A percentile compares a stretch with the other conserved stretches of the same genome.
These are phyloP conservation scores for Tetramorium parvispinum DNA, from an alignment of 1,140 invertebrate species.

Conservation along the genomic window DNA sequence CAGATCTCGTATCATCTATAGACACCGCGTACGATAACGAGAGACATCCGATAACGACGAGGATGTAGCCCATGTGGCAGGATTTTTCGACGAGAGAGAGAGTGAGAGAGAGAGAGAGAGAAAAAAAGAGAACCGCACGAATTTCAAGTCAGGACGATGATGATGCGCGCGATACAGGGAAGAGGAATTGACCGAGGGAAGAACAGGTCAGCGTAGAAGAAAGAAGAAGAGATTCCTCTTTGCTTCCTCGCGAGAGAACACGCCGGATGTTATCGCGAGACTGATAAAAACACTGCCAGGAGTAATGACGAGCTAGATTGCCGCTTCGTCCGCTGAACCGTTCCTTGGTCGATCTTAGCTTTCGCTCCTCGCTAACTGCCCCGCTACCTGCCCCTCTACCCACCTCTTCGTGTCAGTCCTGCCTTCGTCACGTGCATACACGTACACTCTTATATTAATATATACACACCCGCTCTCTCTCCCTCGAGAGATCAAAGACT, in stretches of 20 bases:
- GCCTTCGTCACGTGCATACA: slow-evolving; percentile 9
- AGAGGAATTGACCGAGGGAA: slow-evolving; percentile 27
- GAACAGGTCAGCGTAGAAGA: slow-evolving; percentile 34
- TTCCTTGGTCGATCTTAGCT: slow-evolving; percentile 49
- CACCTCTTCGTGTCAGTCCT: slow-evolving; percentile 5
- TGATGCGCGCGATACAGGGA: slow-evolving; percentile 58
- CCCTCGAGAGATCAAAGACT: slow-evolving; percentile 69
- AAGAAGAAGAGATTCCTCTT: slow-evolving; percentile 33
- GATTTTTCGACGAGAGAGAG: slow-evolving; percentile 39
- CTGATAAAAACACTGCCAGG: slow-evolving; percentile 64
- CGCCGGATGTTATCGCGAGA: slow-evolving; percentile 59
- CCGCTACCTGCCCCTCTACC: background rate
- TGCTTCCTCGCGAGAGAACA: slow-evolving; percentile 12
- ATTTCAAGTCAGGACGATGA: slow-evolving; percentile 35
- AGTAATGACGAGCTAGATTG: slow-evolving; percentile 63
- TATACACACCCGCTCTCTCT: slow-evolving; percentile 10
- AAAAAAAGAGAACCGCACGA: slow-evolving; percentile 15
- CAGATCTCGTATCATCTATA: slow-evolving; percentile 76
- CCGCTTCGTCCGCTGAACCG: slow-evolving; percentile 56
- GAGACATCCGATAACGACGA: slow-evolving; percentile 45
- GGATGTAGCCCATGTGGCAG: slow-evolving; percentile 65
- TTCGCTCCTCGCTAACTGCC: slow-evolving; percentile 20
- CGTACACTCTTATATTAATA: slow-evolving; percentile 11
- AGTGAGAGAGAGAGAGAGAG: background rate
- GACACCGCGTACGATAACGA: slow-evolving; percentile 53